Conservation (phyloP, 2,113 vertebrate species). For the Sander lucioperca region DNA sequence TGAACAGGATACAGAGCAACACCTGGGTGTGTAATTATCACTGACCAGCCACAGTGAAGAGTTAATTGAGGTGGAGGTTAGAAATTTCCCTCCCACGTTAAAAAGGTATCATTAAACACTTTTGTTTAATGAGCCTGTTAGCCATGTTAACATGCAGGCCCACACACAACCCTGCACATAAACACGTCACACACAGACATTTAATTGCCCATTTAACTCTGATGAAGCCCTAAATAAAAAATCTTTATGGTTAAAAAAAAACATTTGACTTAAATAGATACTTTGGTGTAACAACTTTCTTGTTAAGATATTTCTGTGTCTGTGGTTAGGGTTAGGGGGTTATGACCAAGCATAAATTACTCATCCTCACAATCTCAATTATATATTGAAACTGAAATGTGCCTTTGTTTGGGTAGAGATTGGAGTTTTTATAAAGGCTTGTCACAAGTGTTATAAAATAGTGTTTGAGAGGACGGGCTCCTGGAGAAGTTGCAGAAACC, state of each 20-base stretch:
- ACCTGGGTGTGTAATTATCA: conserved; percentile 56
- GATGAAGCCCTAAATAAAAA: conserved; percentile 39
- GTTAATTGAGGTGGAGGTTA: conserved; percentile 72
- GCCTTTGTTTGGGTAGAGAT: not conserved
- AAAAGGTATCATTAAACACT: conserved; percentile 67
- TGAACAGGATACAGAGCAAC: conserved; percentile 28
- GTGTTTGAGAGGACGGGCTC: not conserved
- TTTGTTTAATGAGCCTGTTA: conserved; percentile 74
- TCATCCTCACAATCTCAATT: not conserved
- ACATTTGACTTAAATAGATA: not conserved
- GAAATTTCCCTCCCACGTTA: conserved; percentile 65
- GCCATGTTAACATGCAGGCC: conserved; percentile 32
- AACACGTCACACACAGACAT: conserved; percentile 54
- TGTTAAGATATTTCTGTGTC: not conserved
- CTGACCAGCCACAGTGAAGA: conserved; percentile 40
- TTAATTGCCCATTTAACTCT: conserved; percentile 51
- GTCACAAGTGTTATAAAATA: not conserved
- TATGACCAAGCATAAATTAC: not conserved
- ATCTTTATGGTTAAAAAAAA: conserved; percentile 5
- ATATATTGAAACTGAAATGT: not conserved
- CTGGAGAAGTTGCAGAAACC: not conserved
- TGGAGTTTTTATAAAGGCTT: not conserved
- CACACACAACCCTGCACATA: conserved; percentile 58
- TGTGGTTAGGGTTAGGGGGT: not conserved
- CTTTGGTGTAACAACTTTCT: not conserved